Base-by-base conservation (phyloP, 1,140 invertebrate species). In the Bombus difficillimus region DNA sequence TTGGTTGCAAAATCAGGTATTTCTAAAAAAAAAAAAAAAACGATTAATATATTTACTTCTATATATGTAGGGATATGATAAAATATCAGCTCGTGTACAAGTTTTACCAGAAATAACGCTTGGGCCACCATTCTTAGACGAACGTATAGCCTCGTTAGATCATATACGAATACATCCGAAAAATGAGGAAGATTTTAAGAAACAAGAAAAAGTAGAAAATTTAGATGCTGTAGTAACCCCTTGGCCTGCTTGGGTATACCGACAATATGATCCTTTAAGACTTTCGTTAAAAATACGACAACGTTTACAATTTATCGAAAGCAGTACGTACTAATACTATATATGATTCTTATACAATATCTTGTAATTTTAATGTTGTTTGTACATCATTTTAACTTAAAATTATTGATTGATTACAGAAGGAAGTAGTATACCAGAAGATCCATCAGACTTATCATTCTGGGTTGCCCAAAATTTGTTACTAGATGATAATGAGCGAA, bases 401-500 rank as follows among this genome's bases (percentile, higher is more conserved):
- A 69, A 73, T 10, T 71, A 32, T 72, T 69, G 1, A 34, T 43
- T 18, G 47, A 77, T 66, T 83, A 25, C 4, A 94, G 94, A 83
- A 85, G 92, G 93, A 37, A 93, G 94, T 92, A 86, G 93, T 80
- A 89, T 97, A 92, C 97, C 97, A 6, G 93, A 94, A 84, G 96
- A 97, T 94, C 96, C 97, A 15, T 94, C 96, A 78, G 96, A 97
- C 86, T 95, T 98, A 89, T 98, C 97, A 28, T 98, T 97, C 94
- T 98, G 97, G 97, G 96, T 97, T 69, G 97, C 97, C 68, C 96
- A 97, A 86, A 97, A 97, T 94, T 93, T 98, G 43, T 96, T 97
- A 47, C 93, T 98, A 75, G 95, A 96, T 89, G 96, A 97, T 88
- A 93, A 94, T 68, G 96, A 96, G 84, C 95, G 96, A 39, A 93